Base-by-base conservation (phyloP, 2,113 vertebrate genomes). In the Zootoca vivipara region DNA sequence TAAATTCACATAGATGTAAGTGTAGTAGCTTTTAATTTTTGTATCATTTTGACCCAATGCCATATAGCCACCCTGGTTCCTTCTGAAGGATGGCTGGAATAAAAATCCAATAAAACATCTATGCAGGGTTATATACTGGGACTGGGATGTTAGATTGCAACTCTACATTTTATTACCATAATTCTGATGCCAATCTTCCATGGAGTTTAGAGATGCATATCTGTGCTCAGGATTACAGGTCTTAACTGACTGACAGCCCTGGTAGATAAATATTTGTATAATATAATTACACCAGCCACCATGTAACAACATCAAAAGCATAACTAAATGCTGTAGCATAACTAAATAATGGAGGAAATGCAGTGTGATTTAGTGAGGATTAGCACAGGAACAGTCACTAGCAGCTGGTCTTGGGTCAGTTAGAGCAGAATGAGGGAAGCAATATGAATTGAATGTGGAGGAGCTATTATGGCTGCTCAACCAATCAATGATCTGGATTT, bases 401-500 rank as follows among this genome's bases (percentile, higher is more conserved):
- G 30, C 5, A 16, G 26, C 9, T 89, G 83, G 65, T 65, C 38
- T 86, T 93, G 0, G 0, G 72, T 93, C 80, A 78, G 38, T 78
- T 86, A 56, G 33, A 86, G 69, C 69, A 80, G 46, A 73, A 82
- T 85, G 78, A 92, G 56, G 67, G 20, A 40, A 30, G 82, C 58
- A 69, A 40, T 86, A 56, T 46, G 30, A 92, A 82, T 67, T 81
- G 82, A 73, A 84, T 90, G 92, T 89, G 18, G 78, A 89, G 88
- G 80, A 94, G 67, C 79, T 81, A 85, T 89, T 91, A 91, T 0
- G 1, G 86, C 82, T 89, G 67, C 85, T 92, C 83, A 91, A 38
- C 85, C 85, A 92, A 92, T 93, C 83, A 85, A 52, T 84, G 75
- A 81, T 85, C 94, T 83, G 30, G 46, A 85, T 93, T 93, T 93